A percentile compares a stretch with the other conserved stretches of the same genome.
phyloP scores from a whole-genome alignment of 1,140 invertebrate genomes.

The Pomacea maculata region DNA sequence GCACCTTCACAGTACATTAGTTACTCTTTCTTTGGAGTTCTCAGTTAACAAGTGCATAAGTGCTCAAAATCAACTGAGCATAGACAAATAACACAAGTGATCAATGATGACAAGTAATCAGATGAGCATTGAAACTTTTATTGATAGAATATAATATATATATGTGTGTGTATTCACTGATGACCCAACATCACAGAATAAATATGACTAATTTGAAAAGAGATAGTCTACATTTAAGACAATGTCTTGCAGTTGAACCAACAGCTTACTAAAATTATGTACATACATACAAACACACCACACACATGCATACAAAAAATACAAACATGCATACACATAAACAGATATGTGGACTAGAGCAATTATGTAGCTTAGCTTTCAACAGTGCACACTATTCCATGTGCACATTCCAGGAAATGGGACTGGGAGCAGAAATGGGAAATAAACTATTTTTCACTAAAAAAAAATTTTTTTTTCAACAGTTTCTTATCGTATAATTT shows the following conservation, averaged over 20 bases:
- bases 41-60: not conserved
- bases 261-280: slow-evolving; percentile 2
- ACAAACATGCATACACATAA: not conserved
- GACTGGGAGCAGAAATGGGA: too few relatives aligned
- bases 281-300: slow-evolving; percentile 13
- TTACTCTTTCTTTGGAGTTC: not conserved
- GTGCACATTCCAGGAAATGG: not conserved
- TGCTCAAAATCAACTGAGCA: not conserved
- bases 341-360: not conserved
- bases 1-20: not conserved
- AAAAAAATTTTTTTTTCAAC: too few relatives aligned
- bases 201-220: slow-evolving; percentile 28
- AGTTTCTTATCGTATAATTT: too few relatives aligned
- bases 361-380: not conserved
- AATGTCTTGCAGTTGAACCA: not conserved
- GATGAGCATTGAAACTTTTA: slow-evolving; percentile 24
- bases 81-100: too few relatives aligned
- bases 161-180: slow-evolving; percentile 23
- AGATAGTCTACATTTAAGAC: slow-evolving; percentile 19
- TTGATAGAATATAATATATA: slow-evolving; percentile 25
- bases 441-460: too few relatives aligned
- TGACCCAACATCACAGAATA: slow-evolving; percentile 28
- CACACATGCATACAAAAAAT: slow-evolving; percentile 1
- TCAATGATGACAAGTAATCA: not conserved
- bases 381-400: not conserved